Base-by-base conservation (phyloP, 2,888 invertebrate genomes). In the Sinhomidia bicolor region DNA sequence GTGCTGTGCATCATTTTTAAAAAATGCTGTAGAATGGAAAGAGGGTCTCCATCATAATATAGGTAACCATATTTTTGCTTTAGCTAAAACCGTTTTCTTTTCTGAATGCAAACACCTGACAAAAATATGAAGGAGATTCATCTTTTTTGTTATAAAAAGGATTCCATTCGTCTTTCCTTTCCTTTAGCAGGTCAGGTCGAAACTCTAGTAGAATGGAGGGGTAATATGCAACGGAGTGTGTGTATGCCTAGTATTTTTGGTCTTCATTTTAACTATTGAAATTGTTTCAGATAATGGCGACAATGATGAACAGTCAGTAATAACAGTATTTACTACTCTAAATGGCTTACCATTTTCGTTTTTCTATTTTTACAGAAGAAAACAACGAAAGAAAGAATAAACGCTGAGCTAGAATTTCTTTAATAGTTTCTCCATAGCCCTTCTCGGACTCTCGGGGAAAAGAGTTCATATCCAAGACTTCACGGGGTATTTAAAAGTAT, bases 101-200 rank as follows among this genome's bases (percentile, higher is more conserved):
- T n/a, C n/a, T 36, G 78, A 17, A 78, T 78, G 54, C 60, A 80
- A 86, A 81, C 86, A 86, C 86, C 86, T 86, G 86, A 86, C 86
- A 81, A 79, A 85, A 85, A 62, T 81, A 26, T 86, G 86, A 60
- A 74, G 60, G 86, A 36, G 81, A 86, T 81, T 74, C 86, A 81
- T 86, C 81, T 86, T 81, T 86, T 81, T 79, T n/a, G n/a, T n/a
- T n/a, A n/a, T n/a, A 76, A 20, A 23, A 14, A 26, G 47, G n/a
- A 32, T 81, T 81, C 74, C 71, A 86, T 86, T 81, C 81, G 81
- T 74, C 7, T 65, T 71, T 17, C 36, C 20, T n/a, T 44, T 26
- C 1, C 62, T 26, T n/a, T n/a, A n/a, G n/a, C n/a, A n/a, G n/a
- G n/a, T n/a, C n/a, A n/a, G n/a, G n/a, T n/a, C n/a, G n/a, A n/a